These are phyloP conservation scores for Albula goreensis DNA, from an alignment of 2,113 vertebrate species.

Conservation along the genomic window DNA sequence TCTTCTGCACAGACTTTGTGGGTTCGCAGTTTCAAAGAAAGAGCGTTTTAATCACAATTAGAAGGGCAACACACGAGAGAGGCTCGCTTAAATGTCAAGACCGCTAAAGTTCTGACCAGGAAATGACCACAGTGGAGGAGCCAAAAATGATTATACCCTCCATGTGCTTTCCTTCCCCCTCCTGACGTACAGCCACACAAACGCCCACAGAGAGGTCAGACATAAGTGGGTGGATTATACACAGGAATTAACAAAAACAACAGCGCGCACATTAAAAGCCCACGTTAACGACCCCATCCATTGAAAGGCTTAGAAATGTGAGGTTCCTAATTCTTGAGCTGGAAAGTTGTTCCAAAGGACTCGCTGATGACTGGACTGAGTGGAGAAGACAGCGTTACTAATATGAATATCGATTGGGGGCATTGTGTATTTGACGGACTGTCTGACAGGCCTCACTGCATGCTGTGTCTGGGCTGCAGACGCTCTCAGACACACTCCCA, in stretches of 20 bases:
- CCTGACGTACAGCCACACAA: not conserved
- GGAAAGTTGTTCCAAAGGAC: not conserved
- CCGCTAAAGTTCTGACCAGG: not conserved
- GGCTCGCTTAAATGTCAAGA: not conserved
- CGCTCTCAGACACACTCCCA: slow-evolving; percentile 26
- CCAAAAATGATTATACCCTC: not conserved
- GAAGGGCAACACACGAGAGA: not conserved
- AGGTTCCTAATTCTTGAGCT: not conserved
- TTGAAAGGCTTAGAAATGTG: not conserved
- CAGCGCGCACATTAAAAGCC: not conserved
- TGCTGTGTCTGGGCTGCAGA: slow-evolving; percentile 25
- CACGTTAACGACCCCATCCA: not conserved
- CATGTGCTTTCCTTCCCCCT: not conserved
- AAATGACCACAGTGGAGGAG: not conserved
- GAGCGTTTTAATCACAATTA: not conserved
- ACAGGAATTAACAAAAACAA: not conserved
- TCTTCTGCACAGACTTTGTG: not conserved
- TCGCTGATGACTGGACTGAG: not conserved
- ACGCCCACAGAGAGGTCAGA: not conserved
- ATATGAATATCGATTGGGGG: slow-evolving; percentile 44
- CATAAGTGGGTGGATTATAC: not conserved
- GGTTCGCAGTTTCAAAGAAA: not conserved
- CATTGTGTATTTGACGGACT: slow-evolving; percentile 40
- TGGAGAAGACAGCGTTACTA: slow-evolving; percentile 36
- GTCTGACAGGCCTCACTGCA: slow-evolving; percentile 39